These are phyloP conservation scores for Castor canadensis DNA, from an alignment of 2,113 vertebrate genomes.

Conservation along the genomic window DNA sequence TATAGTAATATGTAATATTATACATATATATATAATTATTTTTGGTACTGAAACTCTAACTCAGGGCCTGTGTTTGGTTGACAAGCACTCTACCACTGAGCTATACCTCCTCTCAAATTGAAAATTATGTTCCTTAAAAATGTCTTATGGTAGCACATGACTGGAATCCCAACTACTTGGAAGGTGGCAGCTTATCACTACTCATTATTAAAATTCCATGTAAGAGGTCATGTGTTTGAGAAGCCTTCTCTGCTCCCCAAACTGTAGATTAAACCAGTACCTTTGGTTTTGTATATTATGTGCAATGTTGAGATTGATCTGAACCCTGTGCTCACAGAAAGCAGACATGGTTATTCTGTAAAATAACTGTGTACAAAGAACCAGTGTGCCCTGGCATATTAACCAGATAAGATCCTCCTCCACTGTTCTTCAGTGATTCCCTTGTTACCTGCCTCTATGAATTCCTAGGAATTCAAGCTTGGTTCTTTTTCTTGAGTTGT, in stretches of 20 bases:
- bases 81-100: no score
- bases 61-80: no score
- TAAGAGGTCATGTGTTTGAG: neutral
- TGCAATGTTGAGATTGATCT: neutral
- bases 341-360: neutral
- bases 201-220: neutral
- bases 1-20: no score
- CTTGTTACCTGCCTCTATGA: neutral
- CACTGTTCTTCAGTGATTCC: no score
- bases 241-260: neutral
- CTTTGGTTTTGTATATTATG: neutral
- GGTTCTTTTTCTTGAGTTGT: neutral
- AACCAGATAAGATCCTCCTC: neutral
- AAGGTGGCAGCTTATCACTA: neutral
- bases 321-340: neutral
- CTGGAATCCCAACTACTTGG: no score
- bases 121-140: neutral
- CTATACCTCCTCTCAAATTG: no score
- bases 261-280: neutral
- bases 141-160: no score
- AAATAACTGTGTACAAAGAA: neutral
- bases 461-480: neutral
- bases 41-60: no score
- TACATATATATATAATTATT: no score
- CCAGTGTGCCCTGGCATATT: neutral